A percentile compares a stretch with the other conserved stretches of the same genome.
These are phyloP conservation scores for Pteropus alecto DNA, from an alignment of 2,113 vertebrate genomes.

Conservation along the genomic window DNA sequence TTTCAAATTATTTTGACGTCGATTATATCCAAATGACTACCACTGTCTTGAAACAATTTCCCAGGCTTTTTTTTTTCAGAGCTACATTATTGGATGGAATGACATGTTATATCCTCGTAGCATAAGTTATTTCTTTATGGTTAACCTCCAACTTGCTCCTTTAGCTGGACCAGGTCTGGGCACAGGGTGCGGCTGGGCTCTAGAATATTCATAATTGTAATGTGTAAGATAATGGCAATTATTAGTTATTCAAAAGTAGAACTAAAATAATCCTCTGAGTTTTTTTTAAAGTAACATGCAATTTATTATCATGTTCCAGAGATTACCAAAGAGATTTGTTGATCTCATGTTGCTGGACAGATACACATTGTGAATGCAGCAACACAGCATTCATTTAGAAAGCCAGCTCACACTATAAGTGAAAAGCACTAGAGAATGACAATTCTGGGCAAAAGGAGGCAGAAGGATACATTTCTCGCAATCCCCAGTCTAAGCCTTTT, in stretches of 20 bases:
- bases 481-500: constrained; percentile 67
- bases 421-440: constrained; percentile 66
- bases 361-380: constrained; percentile 3
- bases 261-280: constrained; percentile 64
- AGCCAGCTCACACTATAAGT: neutral
- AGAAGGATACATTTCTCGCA: constrained; percentile 65
- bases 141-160: neutral
- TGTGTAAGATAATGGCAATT: constrained; percentile 68
- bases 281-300: neutral
- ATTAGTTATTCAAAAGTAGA: constrained; percentile 65
- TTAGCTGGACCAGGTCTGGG: neutral
- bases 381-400: constrained; percentile 10
- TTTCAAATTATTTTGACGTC: constrained; percentile 55
- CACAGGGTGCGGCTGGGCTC: neutral
- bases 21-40: constrained; percentile 38
- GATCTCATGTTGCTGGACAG: constrained; percentile 62
- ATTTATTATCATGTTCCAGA: constrained; percentile 48
- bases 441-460: constrained; percentile 57
- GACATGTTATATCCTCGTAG: constrained; percentile 11
- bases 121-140: constrained; percentile 6
- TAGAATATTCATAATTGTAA: constrained; percentile 56
- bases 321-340: constrained; percentile 60
- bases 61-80: constrained; percentile 18
- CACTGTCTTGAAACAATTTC: neutral
- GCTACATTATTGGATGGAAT: constrained; percentile 44